Base-by-base conservation (phyloP, 2,888 invertebrate genomes). In the Aelia acuminata region DNA sequence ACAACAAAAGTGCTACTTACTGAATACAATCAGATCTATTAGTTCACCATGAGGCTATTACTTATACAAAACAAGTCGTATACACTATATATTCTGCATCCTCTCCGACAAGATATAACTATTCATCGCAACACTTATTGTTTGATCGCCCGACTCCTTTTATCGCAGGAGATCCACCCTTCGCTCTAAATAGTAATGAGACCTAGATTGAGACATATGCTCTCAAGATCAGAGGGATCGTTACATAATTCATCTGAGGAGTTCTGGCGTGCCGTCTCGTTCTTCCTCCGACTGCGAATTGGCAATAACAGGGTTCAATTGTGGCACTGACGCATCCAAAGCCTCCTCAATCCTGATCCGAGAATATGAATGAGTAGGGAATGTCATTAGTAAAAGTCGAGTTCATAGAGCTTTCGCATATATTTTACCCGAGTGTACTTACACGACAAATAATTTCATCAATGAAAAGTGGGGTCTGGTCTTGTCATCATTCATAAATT, bases 151-250 rank as follows among this genome's bases (percentile, higher is more conserved):
- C 63, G 63, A 35, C 35, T 35, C 8, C 63, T 70, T 70, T 70
- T 70, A 70, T 70, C 63, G 63, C 31, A 18, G 35, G 20, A 4
- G 63, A 70, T 70, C 63, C 15, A 18, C 35, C 18, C 31, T 18
- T 18, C 63, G 63, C 63, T 70, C 20, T 13, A 43, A 47, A 80
- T 35, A 80, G 75, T 47, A 80, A 80, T 80, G 39, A 43, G 63
- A 80, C 0, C 43, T 80, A n/a, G 80, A 80, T 80, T 80, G n/a
- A 80, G 80, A 80, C n/a, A 80, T n/a, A 47, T 80, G 80, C n/a
- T 80, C 39, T 80, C 22, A 13, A 43, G 43, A 43, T 80, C n/a
- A 11, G 43, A n/a, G 5, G 43, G 4, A 43, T n/a, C 7, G 43
- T 80, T 80, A 80, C 43, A 80, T 80, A 80, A 80, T 47, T 80